Evolutionary conservation across 1,140 invertebrate genomes (phyloP).

Genomic region (Diprion similis): DNA sequence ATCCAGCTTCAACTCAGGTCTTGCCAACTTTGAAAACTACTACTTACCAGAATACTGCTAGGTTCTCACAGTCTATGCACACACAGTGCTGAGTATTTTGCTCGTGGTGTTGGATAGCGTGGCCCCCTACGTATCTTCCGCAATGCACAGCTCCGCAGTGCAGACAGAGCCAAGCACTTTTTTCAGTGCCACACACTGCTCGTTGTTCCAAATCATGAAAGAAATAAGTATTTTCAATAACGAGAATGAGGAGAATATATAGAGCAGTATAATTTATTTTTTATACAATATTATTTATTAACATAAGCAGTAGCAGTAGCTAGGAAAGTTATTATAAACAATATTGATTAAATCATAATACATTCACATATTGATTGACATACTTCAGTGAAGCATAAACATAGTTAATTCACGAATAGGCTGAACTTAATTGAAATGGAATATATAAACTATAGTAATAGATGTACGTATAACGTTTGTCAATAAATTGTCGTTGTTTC

Average conservation of each 20-base stretch:
- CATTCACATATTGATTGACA: not conserved
- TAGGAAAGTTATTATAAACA: conserved; percentile 4
- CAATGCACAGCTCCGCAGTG: conserved; percentile 77
- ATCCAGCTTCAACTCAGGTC: no score
- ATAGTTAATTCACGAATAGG: no score
- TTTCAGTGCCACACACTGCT: conserved; percentile 72
- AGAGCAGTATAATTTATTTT: not conserved
- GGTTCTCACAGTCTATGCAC: conserved; percentile 78
- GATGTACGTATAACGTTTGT: no score
- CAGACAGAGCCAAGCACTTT: conserved; percentile 80
- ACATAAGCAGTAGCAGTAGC: not conserved
- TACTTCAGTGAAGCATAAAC: not conserved
- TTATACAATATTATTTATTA: conserved; percentile 2
- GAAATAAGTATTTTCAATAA: not conserved
- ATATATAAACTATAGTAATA: no score
- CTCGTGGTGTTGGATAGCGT: conserved; percentile 78
- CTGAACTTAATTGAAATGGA: no score
- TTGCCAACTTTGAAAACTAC: no score
- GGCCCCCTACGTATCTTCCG: conserved; percentile 79
- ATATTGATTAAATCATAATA: not conserved
- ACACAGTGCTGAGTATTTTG: conserved; percentile 70
- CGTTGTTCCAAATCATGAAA: conserved; percentile 24
- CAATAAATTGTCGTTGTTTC: no score
- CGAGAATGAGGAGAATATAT: not conserved
- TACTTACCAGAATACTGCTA: conserved; percentile 78